phyloP scores from a whole-genome alignment of 2,113 vertebrate genomes.

The Peromyscus leucopus region DNA sequence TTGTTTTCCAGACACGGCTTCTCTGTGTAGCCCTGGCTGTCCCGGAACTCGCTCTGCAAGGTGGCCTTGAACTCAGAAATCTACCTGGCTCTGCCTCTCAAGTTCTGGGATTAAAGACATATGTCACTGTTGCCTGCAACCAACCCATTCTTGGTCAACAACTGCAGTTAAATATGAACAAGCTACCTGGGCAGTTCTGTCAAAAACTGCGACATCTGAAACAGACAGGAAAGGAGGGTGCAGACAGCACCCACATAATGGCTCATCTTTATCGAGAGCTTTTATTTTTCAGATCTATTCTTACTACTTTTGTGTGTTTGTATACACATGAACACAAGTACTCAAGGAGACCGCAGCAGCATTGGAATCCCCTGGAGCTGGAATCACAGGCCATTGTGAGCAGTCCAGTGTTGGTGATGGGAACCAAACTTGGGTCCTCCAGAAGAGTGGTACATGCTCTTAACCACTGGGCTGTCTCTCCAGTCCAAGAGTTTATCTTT shows the following conservation, averaged over 20 bases:
- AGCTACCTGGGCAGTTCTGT: too few relatives aligned
- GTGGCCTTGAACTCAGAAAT: neutral
- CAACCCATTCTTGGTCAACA: neutral
- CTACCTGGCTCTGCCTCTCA: neutral
- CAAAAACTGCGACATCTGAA: too few relatives aligned
- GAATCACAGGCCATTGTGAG: neutral
- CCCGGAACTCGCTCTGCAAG: neutral
- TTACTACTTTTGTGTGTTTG: neutral
- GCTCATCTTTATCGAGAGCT: neutral
- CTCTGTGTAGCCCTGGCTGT: neutral
- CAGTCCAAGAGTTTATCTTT: neutral
- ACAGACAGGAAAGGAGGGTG: neutral
- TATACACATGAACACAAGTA: neutral
- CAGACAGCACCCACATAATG: neutral
- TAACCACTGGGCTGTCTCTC: neutral
- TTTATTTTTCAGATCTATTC: neutral
- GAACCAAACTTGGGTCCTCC: neutral
- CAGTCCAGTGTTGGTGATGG: neutral
- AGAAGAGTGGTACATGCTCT: neutral
- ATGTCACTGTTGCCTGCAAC: neutral
- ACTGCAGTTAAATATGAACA: neutral
- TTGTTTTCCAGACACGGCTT: neutral
- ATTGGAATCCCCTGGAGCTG: neutral
- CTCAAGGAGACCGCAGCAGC: neutral
- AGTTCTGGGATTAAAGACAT: neutral